Conservation (phyloP, 2,113 vertebrate species). For the Candoia aspera region DNA sequence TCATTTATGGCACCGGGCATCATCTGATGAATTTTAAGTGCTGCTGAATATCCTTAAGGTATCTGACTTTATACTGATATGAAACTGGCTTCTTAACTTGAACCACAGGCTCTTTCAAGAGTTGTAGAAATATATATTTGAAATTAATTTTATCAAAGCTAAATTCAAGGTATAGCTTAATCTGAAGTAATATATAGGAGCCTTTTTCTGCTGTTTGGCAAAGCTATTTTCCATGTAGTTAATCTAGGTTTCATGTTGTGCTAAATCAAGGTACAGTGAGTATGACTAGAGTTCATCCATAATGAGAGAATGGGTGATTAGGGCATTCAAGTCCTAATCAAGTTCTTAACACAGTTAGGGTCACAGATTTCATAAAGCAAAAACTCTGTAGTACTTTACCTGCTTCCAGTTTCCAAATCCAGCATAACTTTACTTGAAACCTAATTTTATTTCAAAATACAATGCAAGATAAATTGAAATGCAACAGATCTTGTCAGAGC, state of each 20-base stretch:
- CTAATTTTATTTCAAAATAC: not conserved
- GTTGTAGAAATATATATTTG: not conserved
- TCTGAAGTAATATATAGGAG: not conserved
- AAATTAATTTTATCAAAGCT: not conserved
- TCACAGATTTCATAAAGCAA: not conserved
- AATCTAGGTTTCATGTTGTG: not conserved
- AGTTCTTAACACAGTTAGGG: not conserved
- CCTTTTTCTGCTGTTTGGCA: too few relatives aligned
- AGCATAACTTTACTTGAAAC: not conserved
- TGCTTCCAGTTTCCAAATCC: not conserved
- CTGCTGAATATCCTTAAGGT: too few relatives aligned
- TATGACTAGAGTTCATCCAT: not conserved
- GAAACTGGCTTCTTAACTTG: not conserved
- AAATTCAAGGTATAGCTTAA: not conserved
- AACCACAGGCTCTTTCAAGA: conserved; percentile 31
- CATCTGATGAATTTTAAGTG: too few relatives aligned
- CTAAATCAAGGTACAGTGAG: not conserved
- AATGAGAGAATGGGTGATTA: not conserved
- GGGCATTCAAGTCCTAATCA: not conserved
- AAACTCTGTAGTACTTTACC: conserved; percentile 1
- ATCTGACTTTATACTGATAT: not conserved
- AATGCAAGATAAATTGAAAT: not conserved
- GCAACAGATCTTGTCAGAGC: not conserved
- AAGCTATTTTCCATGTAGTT: too few relatives aligned
- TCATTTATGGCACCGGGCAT: too few relatives aligned